Base-by-base conservation (phyloP, 2,888 invertebrate genomes). In the Philereme vetulata region DNA sequence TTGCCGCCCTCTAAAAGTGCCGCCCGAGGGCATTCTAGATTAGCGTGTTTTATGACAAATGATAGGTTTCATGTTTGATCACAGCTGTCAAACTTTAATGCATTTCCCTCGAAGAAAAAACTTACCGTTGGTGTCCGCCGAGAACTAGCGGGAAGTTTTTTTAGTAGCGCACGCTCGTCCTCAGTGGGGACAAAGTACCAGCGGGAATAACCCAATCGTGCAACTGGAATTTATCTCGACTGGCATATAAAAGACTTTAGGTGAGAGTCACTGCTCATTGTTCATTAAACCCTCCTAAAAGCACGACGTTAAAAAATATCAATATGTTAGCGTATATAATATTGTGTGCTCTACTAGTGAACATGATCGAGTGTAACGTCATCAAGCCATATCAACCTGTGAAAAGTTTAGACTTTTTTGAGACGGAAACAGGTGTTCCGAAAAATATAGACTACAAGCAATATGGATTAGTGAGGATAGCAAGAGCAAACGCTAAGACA, bases 321-420 rank as follows among this genome's bases (percentile, higher is more conserved):
- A 59, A 54, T 7, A 59, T 60, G 59, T 54, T 60, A 8, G 10
- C 9, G 6, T 35, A n/a, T 42, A 51, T 59, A 10, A 8, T 51
- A 36, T 10, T 60, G 42, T 54, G 45, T 43, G 42, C 50, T 42
- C 35, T 59, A 8, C 21, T 59, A 10, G 50, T 59, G 35, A 50
- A 43, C 9, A 32, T 38, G 34, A 49, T 59, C 8, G 49, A 34
- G 4, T 34, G 59, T 48, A 35, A 45, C 32, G 49, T 49, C 0
- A 33, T 45, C 21, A 53, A 45, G 48, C 45, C 42, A 35, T 42
- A 40, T 6, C 34, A 40, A 35, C 4, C 38, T 38, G 38, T 38
- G 38, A 34, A 38, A 32, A 3, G 10, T 35, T 43, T 44, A 6
- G 35, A 8, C 9, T 40, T 42, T 48, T 35, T 11, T 33, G 45